A percentile compares a stretch with the other conserved stretches of the same genome.
Evolutionary conservation across 2,888 invertebrate species (phyloP).

Genomic region (Gasteruption jaculator): DNA sequence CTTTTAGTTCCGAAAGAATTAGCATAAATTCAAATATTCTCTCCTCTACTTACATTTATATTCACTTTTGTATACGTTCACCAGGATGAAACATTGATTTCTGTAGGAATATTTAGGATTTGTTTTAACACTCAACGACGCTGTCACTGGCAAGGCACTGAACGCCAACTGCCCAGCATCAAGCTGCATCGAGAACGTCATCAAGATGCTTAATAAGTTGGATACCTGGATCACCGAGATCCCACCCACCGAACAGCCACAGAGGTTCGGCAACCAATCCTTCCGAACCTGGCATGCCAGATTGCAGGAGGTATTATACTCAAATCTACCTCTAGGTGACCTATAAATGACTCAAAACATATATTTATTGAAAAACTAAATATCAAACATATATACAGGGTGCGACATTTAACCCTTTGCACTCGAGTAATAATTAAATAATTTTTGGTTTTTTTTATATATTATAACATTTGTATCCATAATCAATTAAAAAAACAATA

Average conservation of each 20-base stretch:
- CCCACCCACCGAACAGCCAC: conserved; percentile 88
- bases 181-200: conserved; percentile 58
- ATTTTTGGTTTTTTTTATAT: too few species aligned
- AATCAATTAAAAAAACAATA: too few species aligned
- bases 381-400: too few species aligned
- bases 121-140: conserved; percentile 79
- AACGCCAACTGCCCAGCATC: conserved; percentile 63
- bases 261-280: conserved; percentile 94
- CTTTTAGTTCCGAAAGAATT: too few species aligned
- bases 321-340: too few species aligned
- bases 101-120: conserved; percentile 79
- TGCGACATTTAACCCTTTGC: too few species aligned
- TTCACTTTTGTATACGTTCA: background rate
- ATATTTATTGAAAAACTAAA: too few species aligned
- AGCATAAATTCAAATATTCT: background rate
- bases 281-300: conserved; percentile 78
- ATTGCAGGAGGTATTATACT: conserved; percentile 58
- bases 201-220: conserved; percentile 67
- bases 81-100: too few species aligned
- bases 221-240: conserved; percentile 73
- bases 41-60: background rate
- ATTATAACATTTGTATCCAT: too few species aligned
- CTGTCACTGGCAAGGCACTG: conserved; percentile 75
- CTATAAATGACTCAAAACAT: background rate
- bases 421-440: too few species aligned